These are phyloP conservation scores for Struthio camelus DNA, from an alignment of 2,113 vertebrate genomes.

Conservation along the genomic window DNA sequence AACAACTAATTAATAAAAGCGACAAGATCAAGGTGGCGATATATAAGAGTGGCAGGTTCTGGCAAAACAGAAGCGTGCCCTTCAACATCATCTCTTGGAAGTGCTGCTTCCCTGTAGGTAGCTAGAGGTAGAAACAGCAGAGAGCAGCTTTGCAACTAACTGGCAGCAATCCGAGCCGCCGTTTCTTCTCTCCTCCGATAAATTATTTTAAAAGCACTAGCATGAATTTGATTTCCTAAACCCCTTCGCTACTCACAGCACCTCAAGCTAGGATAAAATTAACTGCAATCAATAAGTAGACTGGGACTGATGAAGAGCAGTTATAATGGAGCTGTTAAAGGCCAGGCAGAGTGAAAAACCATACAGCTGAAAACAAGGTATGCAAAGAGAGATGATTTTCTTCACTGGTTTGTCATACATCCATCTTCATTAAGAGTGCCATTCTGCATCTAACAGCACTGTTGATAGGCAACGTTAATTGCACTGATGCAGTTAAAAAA, in stretches of 20 bases:
- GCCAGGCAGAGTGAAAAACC: neutral
- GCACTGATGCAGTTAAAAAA: neutral
- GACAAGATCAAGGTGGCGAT: neutral
- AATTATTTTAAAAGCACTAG: neutral
- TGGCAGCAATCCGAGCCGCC: neutral
- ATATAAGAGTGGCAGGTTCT: neutral
- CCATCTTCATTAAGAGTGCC: neutral
- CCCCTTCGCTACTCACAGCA: neutral
- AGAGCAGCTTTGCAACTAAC: neutral
- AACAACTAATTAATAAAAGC: neutral
- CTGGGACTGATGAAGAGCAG: too few relatives aligned
- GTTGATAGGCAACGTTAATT: neutral
- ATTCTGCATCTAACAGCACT: neutral
- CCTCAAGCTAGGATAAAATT: neutral
- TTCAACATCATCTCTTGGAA: neutral
- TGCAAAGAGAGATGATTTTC: neutral
- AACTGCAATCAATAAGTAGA: neutral
- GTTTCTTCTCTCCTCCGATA: neutral
- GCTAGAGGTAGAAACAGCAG: neutral
- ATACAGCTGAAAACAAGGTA: neutral
- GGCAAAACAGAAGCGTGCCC: neutral
- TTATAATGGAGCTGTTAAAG: neutral
- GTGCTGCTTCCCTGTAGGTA: neutral
- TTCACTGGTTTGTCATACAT: neutral
- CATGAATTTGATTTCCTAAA: neutral